Percentiles rank a stretch among this genome's conserved stretches.
Evolutionary conservation across 2,888 invertebrate species (phyloP).

Genomic region (Siphlonurus alternatus): DNA sequence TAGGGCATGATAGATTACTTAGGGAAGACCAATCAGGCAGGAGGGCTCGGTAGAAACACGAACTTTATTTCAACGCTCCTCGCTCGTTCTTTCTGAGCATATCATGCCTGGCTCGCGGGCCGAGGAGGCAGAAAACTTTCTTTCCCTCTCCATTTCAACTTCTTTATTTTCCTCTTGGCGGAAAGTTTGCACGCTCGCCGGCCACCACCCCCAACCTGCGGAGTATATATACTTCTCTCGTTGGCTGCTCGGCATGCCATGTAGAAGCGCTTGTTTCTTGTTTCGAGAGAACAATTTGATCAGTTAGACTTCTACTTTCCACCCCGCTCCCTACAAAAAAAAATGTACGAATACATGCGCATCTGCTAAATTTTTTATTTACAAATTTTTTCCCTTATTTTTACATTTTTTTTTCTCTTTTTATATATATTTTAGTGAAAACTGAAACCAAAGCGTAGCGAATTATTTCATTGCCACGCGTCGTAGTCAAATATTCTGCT

Average conservation of each 20-base stretch:
- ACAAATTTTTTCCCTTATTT: not conserved
- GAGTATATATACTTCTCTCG: not conserved
- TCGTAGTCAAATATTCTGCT: not conserved
- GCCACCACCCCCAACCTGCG: not conserved
- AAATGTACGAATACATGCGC: not conserved
- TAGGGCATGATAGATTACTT: not conserved
- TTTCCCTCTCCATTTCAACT: not conserved
- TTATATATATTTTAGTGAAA: not conserved
- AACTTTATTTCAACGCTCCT: no score
- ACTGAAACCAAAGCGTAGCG: not conserved
- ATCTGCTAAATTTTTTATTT: not conserved
- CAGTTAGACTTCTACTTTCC: not conserved
- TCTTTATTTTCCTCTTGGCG: not conserved
- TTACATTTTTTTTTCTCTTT: not conserved
- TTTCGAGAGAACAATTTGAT: not conserved
- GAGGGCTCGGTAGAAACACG: no score
- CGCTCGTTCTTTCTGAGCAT: not conserved
- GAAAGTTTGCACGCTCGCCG: not conserved
- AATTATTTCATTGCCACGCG: not conserved
- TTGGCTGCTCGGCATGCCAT: not conserved
- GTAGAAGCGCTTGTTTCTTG: not conserved
- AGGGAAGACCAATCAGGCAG: not conserved
- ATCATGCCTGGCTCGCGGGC: not conserved
- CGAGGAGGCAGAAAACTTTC: not conserved
- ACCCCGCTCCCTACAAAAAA: not conserved